Base-by-base conservation (phyloP, 2,113 vertebrate species). In the Gopherus evgoodei region DNA sequence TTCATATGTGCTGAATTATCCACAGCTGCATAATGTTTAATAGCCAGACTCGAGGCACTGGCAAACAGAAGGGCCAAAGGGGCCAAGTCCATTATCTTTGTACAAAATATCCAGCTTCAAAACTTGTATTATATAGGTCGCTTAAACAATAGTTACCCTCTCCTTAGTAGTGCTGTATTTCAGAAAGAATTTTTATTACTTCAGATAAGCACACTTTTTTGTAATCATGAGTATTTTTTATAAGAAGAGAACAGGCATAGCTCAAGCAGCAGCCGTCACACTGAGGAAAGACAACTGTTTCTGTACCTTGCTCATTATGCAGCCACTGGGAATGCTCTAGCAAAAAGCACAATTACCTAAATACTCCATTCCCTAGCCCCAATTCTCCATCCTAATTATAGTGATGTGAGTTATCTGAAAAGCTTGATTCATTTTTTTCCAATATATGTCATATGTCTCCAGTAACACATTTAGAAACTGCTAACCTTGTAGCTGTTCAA, bases 1-100 rank as follows among this genome's bases (percentile, higher is more conserved):
- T 69, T 90, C 87, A 92, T 92, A 4, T 6, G 52, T 57, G 90
- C 93, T 81, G 69, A 95, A 95, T 93, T 96, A 95, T 93, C 91
- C 91, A 80, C 92, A 95, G 94, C 96, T 95, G 96, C 80, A 91
- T 69, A 42, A 86, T 62, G 38, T 86, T 50, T 92, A 95, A 91
- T 69, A 96, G 95, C 83, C 0, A 2, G 83, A 81, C 3, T 62
- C 87, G 87, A 87, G 69, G 84, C 83, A 78, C 38, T 80, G 83
- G 86, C 42, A 22, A 69, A 6, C 59, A 84, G 90, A 6, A 54
- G 76, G 92, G 29, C 38, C 49, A 47, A 38, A 72, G 75, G 82
- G 0, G n/a, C 76, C 47, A 11, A 27, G 8, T 82, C 82, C 13
- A 49, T 69, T 89, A 91, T 89, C 87, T 80, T 62, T 72, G 59